Evolutionary conservation across 2,888 invertebrate species (phyloP).

Genomic region (Acanthosepion pharaonis): DNA sequence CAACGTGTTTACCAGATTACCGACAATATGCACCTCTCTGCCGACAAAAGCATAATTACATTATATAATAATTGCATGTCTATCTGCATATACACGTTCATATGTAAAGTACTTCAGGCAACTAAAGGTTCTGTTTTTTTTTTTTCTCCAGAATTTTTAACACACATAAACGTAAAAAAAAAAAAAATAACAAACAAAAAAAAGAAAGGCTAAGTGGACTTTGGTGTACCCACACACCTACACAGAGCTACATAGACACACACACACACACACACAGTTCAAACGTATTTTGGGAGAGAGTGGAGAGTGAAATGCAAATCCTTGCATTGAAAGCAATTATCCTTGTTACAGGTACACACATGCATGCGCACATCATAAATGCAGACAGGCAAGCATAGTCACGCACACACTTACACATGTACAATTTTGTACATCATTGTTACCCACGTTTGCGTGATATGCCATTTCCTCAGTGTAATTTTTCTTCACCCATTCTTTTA

Average conservation of each 20-base stretch:
- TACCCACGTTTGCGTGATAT: slow-evolving; percentile 20
- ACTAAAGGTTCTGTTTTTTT: background rate
- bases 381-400: too few species aligned
- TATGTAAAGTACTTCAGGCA: slow-evolving; percentile 2
- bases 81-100: background rate
- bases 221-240: background rate
- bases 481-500: background rate
- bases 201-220: background rate
- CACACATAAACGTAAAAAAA: background rate
- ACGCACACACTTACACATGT: background rate
- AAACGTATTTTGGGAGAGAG: background rate
- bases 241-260: background rate
- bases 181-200: too few species aligned
- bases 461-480: background rate
- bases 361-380: background rate
- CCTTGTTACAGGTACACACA: too few species aligned
- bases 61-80: background rate
- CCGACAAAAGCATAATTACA: background rate
- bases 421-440: background rate
- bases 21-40: background rate
- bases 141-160: too few species aligned
- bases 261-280: background rate
- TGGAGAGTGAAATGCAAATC: too few species aligned
- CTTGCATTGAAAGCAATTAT: too few species aligned
- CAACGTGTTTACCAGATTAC: background rate